A percentile compares a stretch with the other conserved stretches of the same genome.
Evolutionary conservation across 2,888 invertebrate genomes (phyloP).

Genomic region (Ichneumoninae sp.): DNA sequence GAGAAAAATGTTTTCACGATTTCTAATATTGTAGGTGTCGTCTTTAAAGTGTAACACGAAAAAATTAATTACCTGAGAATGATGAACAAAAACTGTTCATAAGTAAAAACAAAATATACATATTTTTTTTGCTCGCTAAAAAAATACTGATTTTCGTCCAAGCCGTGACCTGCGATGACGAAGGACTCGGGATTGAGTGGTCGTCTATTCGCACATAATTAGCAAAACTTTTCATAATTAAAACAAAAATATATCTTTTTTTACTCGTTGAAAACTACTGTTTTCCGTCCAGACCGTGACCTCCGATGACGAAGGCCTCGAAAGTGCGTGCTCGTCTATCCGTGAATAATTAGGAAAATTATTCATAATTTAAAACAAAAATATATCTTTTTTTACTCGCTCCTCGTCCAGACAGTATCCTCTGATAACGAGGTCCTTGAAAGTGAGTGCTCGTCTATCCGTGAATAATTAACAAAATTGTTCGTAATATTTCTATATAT

Average conservation of each 20-base stretch:
- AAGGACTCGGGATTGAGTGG: conserved; percentile 58
- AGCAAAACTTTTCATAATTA: too few relatives aligned
- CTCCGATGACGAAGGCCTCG: conserved; percentile 56
- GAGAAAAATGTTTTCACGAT: conserved; percentile 9
- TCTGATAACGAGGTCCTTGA: conserved; percentile 60
- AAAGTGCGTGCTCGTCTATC: conserved; percentile 54
- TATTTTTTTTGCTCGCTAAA: neutral
- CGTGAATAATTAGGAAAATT: conserved; percentile 28
- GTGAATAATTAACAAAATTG: conserved; percentile 31
- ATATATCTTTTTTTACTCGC: neutral
- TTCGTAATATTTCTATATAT: too few relatives aligned
- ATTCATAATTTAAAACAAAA: too few relatives aligned
- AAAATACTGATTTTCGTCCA: conserved; percentile 27
- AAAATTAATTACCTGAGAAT: conserved; percentile 25
- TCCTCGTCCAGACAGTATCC: conserved; percentile 31
- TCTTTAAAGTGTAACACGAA: too few relatives aligned
- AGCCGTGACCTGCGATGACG: conserved; percentile 52
- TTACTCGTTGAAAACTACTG: neutral
- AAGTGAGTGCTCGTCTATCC: conserved; percentile 55
- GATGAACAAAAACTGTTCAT: neutral
- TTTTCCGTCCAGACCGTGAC: conserved; percentile 31
- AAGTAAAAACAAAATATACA: too few relatives aligned
- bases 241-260: too few relatives aligned
- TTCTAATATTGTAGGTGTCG: neutral
- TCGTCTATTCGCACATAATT: conserved; percentile 48